These are phyloP conservation scores for Microtus obscurus DNA, from an alignment of 2,797 vertebrate genomes.

Conservation along the genomic window DNA sequence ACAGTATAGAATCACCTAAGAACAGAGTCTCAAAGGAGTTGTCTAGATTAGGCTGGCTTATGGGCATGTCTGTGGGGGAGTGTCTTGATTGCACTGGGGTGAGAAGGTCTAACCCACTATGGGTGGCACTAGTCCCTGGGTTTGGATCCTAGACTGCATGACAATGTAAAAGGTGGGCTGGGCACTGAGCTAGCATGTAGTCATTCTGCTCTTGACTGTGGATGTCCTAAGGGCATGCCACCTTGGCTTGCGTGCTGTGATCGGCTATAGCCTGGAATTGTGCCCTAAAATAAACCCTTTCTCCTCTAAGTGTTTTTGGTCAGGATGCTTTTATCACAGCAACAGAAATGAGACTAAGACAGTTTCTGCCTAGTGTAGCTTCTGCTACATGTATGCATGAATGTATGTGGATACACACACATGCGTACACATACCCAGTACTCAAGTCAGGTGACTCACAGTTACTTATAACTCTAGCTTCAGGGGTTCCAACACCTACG, in stretches of 20 bases:
- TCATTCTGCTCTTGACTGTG: neutral
- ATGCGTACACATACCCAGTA: neutral
- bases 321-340: neutral
- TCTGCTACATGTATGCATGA: accelerated
- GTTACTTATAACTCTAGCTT: neutral
- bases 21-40: neutral
- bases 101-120: neutral
- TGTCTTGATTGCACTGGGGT: neutral
- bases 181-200: neutral
- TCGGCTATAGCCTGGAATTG: too few relatives aligned
- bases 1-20: neutral
- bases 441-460: neutral
- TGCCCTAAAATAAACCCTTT: neutral
- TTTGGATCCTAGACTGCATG: neutral
- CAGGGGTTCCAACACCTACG: neutral
- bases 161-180: neutral
- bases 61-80: neutral
- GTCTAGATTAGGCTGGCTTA: neutral
- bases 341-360: neutral
- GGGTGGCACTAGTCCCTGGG: neutral
- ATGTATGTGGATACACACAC: neutral
- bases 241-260: too few relatives aligned
- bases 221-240: neutral
- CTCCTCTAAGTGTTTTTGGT: neutral
- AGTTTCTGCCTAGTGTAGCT: neutral